Evolutionary conservation across 2,797 vertebrate species (phyloP).

Genomic region (Helarctos malayanus): DNA sequence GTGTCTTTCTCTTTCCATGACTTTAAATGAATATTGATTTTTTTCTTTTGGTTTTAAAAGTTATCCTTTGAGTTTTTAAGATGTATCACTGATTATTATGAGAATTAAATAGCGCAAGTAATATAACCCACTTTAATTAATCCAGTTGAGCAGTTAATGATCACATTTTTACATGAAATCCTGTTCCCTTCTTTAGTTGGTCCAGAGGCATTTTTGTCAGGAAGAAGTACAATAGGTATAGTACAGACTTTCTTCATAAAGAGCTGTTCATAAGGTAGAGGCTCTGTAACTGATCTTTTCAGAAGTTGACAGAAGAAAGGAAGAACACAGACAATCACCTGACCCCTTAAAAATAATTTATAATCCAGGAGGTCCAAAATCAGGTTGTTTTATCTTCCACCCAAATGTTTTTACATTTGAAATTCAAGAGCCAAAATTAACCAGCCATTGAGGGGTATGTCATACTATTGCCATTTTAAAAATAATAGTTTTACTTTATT

Average conservation of each 20-base stretch:
- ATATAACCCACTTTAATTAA: slow-evolving; percentile 57
- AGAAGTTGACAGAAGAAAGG: not conserved
- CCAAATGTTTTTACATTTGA: not conserved
- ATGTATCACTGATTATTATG: slow-evolving; percentile 66
- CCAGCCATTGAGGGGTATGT: not conserved
- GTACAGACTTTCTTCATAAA: not conserved
- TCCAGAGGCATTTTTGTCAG: not conserved
- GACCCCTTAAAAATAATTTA: slow-evolving; percentile 13
- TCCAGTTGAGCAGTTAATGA: slow-evolving; percentile 33
- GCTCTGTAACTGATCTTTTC: not conserved
- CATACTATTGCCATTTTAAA: slow-evolving; percentile 7
- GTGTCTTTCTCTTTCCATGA: slow-evolving; percentile 8
- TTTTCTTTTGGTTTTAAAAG: slow-evolving; percentile 76
- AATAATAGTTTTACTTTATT: slow-evolving; percentile 43
- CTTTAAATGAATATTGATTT: slow-evolving; percentile 76
- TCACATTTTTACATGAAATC: not conserved
- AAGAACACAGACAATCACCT: not conserved
- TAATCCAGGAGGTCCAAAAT: not conserved
- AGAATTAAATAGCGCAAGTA: slow-evolving; percentile 61
- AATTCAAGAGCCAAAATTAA: slow-evolving; percentile 43
- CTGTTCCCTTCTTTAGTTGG: not conserved
- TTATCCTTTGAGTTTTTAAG: slow-evolving; percentile 66
- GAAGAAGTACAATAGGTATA: not conserved
- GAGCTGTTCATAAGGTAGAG: not conserved
- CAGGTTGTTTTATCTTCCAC: not conserved